phyloP scores from a whole-genome alignment of 2,797 vertebrate species.

The Champsocephalus gunnari region DNA sequence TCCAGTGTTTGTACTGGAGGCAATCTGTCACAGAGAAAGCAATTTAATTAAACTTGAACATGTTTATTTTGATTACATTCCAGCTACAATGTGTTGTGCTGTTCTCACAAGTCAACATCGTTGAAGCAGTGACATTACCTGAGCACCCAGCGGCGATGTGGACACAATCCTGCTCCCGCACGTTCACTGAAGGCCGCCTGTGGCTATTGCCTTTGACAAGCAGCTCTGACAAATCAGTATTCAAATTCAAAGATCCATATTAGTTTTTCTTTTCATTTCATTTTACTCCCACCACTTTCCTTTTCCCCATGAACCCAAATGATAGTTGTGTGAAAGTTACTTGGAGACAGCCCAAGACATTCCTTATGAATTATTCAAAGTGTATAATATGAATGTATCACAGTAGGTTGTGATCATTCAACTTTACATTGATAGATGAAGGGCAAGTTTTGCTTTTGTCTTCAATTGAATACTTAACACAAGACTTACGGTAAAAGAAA shows the following conservation, averaged over 20 bases:
- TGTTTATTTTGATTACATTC: slow-evolving; percentile 69
- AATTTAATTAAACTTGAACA: slow-evolving; percentile 68
- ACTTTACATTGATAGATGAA: slow-evolving; percentile 67
- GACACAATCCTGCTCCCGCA: slow-evolving; percentile 32
- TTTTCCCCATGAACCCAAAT: slow-evolving; percentile 28
- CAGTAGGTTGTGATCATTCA: slow-evolving; percentile 65
- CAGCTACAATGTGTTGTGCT: slow-evolving; percentile 51
- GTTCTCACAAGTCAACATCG: slow-evolving; percentile 64
- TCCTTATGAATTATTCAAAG: slow-evolving; percentile 71
- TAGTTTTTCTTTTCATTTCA: slow-evolving; percentile 27
- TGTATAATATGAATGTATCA: slow-evolving; percentile 40
- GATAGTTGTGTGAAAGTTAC: slow-evolving; percentile 41
- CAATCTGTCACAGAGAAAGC: slow-evolving; percentile 49
- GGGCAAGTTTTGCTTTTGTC: slow-evolving; percentile 40
- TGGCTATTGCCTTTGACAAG: slow-evolving; percentile 56
- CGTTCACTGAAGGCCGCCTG: slow-evolving; percentile 45
- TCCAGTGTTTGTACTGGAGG: slow-evolving; percentile 68
- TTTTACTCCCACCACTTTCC: slow-evolving; percentile 46
- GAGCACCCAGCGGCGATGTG: slow-evolving; percentile 44
- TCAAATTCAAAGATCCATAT: slow-evolving; percentile 46
- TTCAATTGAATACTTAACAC: slow-evolving; percentile 42
- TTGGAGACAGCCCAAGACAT: slow-evolving; percentile 44
- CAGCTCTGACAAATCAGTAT: slow-evolving; percentile 48
- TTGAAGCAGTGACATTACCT: slow-evolving; percentile 64
- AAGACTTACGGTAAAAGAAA: slow-evolving; percentile 5